Percentiles rank a stretch among this genome's conserved stretches.
Conservation (phyloP, 2,888 invertebrate genomes). For the Andrena chrysosceles region DNA sequence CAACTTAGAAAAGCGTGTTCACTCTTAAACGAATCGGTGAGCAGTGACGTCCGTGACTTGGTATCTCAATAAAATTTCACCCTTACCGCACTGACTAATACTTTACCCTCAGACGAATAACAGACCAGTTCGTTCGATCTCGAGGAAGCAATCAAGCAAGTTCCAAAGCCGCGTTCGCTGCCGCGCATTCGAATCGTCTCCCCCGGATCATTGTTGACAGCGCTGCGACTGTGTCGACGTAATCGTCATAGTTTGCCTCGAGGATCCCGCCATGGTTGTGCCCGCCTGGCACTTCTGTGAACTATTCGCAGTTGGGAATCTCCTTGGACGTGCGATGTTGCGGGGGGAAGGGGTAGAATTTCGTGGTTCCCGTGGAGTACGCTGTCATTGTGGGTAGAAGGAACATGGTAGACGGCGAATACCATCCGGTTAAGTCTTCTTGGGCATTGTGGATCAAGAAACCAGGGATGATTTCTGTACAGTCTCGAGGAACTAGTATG, state of each 20-base stretch:
- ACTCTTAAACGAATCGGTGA: neutral
- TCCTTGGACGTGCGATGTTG: constrained; percentile 54
- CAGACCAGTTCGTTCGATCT: constrained; percentile 15
- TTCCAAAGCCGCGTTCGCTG: constrained; percentile 12
- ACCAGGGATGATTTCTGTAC: neutral
- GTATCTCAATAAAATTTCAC: constrained; percentile 4
- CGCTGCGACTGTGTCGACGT: constrained; percentile 47
- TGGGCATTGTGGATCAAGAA: neutral
- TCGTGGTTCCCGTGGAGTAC: constrained; percentile 60
- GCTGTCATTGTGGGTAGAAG: constrained; percentile 3
- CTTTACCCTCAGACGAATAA: neutral
- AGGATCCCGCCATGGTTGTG: constrained; percentile 12
- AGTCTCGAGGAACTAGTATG: no score
- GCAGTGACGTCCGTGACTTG: neutral
- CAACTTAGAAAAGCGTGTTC: no score
- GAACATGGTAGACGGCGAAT: neutral
- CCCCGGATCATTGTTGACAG: constrained; percentile 47
- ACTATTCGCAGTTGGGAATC: constrained; percentile 58
- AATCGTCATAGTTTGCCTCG: constrained; percentile 64
- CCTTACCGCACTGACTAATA: neutral
- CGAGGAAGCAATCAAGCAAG: constrained; percentile 28
- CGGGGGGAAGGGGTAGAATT: constrained; percentile 48
- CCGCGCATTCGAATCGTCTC: constrained; percentile 22
- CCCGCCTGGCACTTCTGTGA: constrained; percentile 49
- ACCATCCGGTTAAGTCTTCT: neutral